Evolutionary conservation across 2,797 vertebrate genomes (phyloP), one percentile per base, ranked within the genome.

Genomic region (Lepus townsendii): DNA sequence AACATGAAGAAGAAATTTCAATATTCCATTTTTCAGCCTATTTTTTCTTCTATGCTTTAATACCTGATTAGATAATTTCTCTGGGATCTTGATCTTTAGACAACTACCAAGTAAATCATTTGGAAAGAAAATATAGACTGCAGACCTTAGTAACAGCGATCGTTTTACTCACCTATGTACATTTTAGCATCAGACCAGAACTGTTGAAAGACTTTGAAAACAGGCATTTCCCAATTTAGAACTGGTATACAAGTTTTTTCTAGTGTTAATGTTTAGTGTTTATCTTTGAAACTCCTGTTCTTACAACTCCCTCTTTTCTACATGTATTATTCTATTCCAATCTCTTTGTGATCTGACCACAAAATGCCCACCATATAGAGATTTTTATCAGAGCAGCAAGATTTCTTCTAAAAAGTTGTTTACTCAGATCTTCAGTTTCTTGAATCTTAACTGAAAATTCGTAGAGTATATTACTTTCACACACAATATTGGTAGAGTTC

Each of bases 191-290:
- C 20, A 60, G 57, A 77, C 16, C 27, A 26, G 47, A 87, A 89
- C 82, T 78, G 22, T 93, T 78, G n/a, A 86, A 91, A 72, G 42
- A 90, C 22, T 62, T 72, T 93, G 83, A 82, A 95, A 85, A 87
- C 66, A 35, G 12, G 5, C 20, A 62, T 8, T 78, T 94, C 71
- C 30, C 63, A 16, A 91, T 7, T 19, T 54, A 17, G 16, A 14
- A 78, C 10, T 86, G 10, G 76, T 87, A 47, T 93, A 1, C n/a
- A 73, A 91, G 27, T 83, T 89, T 57, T 82, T 89, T 26, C 35
- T 52, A 14, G 9, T 69, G 12, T 62, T 83, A 73, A 22, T 82
- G n/a, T 84, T 83, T 78, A 60, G 73, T 42, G 5, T n/a, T n/a
- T 3, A 20, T 80, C 32, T 88, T 90, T 54, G 62, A 68, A 94